Evolutionary conservation across 23 tunicate species (phyloP).

Genomic region (Styela clava): DNA sequence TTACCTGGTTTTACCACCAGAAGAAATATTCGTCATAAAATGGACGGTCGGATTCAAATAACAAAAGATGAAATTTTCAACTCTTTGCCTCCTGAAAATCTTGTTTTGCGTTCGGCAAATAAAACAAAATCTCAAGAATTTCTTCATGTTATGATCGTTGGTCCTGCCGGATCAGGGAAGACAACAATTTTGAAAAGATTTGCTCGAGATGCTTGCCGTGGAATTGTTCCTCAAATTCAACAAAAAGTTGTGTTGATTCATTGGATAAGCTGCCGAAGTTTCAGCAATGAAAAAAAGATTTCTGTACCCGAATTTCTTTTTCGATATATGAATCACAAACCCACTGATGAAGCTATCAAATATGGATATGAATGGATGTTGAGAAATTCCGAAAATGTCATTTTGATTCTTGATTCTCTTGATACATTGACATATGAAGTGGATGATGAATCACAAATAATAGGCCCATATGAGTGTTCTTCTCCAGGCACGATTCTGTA

Average conservation of each 20-base stretch:
- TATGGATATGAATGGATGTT: background rate
- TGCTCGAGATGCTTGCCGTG: background rate
- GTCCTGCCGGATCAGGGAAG: background rate
- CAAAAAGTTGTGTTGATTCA: background rate
- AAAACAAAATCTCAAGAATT: background rate
- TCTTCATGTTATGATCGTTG: background rate
- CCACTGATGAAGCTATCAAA: background rate
- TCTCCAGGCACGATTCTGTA: background rate
- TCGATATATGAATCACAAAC: background rate
- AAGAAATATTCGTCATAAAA: background rate
- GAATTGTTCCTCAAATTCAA: background rate
- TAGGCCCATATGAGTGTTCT: background rate
- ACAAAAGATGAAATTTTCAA: background rate
- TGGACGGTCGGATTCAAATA: background rate
- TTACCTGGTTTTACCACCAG: background rate
- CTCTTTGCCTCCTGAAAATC: background rate
- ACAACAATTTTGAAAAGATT: background rate
- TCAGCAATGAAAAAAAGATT: background rate
- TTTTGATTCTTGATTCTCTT: background rate
- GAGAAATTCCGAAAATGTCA: background rate
- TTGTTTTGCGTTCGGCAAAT: background rate
- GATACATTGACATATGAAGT: background rate
- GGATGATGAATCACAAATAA: background rate
- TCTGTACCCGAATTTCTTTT: background rate
- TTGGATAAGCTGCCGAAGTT: background rate